A percentile compares a stretch with the other conserved stretches of the same genome.
phyloP scores from a whole-genome alignment of 2,888 invertebrate species.

The Drosophila quinaria region DNA sequence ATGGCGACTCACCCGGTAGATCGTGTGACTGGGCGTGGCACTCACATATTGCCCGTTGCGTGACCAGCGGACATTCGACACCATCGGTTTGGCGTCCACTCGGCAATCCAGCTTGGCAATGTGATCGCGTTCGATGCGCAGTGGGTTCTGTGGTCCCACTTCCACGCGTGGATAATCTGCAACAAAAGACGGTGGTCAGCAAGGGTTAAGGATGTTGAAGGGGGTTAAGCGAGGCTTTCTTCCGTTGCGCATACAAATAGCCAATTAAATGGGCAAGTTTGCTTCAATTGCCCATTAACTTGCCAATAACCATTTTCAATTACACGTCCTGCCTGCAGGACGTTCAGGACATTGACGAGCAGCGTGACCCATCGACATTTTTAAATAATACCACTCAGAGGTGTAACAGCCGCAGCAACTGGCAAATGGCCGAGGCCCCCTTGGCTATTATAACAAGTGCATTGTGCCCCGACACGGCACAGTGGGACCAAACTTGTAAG shows the following conservation, averaged over 20 bases:
- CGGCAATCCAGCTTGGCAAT: conserved; percentile 94
- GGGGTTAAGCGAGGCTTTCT: conserved; percentile 8
- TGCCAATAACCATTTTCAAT: conserved; percentile 80
- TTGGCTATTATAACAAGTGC: conserved; percentile 39
- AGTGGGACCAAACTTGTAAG: conserved; percentile 4
- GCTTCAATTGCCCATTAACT: conserved; percentile 62
- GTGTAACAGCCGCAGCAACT: conserved; percentile 55
- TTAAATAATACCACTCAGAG: conserved; percentile 73
- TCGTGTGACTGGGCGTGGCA: conserved; percentile 91
- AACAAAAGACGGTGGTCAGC: no score
- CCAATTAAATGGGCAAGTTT: conserved; percentile 61
- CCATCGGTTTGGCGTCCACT: conserved; percentile 96
- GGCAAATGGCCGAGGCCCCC: conserved; percentile 27
- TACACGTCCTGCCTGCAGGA: conserved; percentile 47
- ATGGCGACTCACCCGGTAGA: conserved; percentile 92
- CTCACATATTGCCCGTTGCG: conserved; percentile 94
- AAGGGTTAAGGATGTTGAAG: neutral
- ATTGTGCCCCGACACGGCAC: conserved; percentile 26
- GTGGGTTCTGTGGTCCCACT: conserved; percentile 95
- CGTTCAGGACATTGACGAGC: conserved; percentile 51
- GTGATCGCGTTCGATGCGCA: conserved; percentile 94
- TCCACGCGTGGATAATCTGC: conserved; percentile 96
- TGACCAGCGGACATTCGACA: conserved; percentile 94
- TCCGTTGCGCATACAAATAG: conserved; percentile 68
- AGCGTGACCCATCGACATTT: conserved; percentile 77